These are phyloP conservation scores for Campoplex nolae DNA, from an alignment of 2,888 invertebrate genomes.

Conservation along the genomic window DNA sequence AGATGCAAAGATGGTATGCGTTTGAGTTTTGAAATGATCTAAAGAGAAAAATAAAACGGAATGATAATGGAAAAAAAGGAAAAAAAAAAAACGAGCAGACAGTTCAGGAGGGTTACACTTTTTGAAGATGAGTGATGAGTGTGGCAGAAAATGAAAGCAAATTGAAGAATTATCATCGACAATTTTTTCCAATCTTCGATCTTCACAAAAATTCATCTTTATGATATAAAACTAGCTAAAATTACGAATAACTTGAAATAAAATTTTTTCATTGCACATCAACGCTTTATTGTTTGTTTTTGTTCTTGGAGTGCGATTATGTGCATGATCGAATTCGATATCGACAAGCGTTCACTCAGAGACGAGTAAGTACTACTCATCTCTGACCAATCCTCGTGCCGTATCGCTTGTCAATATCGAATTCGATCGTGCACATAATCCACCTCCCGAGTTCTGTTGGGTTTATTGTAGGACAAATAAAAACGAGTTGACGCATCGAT, in stretches of 20 bases:
- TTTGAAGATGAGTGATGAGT: background rate
- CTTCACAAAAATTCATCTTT: slow-evolving; percentile 34
- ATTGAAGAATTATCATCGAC: slow-evolving; percentile 19
- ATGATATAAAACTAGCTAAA: slow-evolving; percentile 38
- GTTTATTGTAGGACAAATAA: slow-evolving; percentile 20
- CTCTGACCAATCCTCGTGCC: too few relatives aligned
- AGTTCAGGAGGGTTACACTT: slow-evolving; percentile 1
- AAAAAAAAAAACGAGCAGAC: slow-evolving; percentile 27
- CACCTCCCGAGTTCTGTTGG: background rate
- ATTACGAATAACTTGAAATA: slow-evolving; percentile 50
- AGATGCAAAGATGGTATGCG: slow-evolving; percentile 50
- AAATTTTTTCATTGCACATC: slow-evolving; percentile 48
- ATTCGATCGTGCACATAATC: too few relatives aligned
- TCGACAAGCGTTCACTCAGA: too few relatives aligned
- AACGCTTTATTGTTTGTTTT: slow-evolving; percentile 41
- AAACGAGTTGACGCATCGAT: slow-evolving; percentile 21
- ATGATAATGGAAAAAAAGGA: slow-evolving; percentile 1
- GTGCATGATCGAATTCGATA: too few relatives aligned
- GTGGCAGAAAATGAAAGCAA: background rate
- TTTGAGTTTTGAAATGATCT: slow-evolving; percentile 27
- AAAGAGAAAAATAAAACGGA: background rate
- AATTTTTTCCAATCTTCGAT: slow-evolving; percentile 16
- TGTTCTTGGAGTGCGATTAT: background rate
- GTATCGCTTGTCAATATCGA: too few relatives aligned
- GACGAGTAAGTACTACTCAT: too few relatives aligned